Evolutionary conservation across 2,113 vertebrate species (phyloP).

Genomic region (Psittacula cyanocephala): DNA sequence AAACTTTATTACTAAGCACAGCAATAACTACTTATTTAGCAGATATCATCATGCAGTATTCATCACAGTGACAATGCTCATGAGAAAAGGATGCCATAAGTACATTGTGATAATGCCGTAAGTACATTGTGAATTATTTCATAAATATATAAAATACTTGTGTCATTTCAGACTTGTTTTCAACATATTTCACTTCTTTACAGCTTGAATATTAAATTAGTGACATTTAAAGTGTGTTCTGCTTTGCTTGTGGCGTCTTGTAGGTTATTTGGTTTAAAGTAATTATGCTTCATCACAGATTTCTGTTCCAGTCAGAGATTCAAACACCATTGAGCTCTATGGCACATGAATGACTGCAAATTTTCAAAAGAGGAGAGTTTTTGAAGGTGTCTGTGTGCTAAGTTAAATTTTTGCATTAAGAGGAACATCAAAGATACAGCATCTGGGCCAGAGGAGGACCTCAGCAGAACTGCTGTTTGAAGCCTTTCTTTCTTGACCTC

Average conservation of each 20-base stretch:
- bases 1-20: neutral
- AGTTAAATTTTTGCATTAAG: slow-evolving; percentile 53
- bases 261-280: slow-evolving; percentile 36
- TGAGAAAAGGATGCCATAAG: neutral
- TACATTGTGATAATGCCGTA: fast-evolving
- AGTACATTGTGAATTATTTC: neutral
- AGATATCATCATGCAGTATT: neutral
- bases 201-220: slow-evolving; percentile 29
- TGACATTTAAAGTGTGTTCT: slow-evolving; percentile 19
- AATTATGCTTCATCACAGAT: slow-evolving; percentile 22
- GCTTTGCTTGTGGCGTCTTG: neutral
- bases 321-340: neutral
- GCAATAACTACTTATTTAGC: neutral
- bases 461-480: slow-evolving; percentile 46
- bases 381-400: slow-evolving; percentile 44
- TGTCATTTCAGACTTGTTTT: neutral
- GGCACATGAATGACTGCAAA: neutral
- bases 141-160: neutral
- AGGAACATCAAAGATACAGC: slow-evolving; percentile 42
- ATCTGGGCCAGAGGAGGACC: slow-evolving; percentile 51
- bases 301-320: slow-evolving; percentile 22
- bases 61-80: neutral
- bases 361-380: slow-evolving; percentile 31
- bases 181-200: neutral
- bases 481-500: slow-evolving; percentile 65